These are phyloP conservation scores for Aelia acuminata DNA, from an alignment of 2,888 invertebrate species.

Conservation along the genomic window DNA sequence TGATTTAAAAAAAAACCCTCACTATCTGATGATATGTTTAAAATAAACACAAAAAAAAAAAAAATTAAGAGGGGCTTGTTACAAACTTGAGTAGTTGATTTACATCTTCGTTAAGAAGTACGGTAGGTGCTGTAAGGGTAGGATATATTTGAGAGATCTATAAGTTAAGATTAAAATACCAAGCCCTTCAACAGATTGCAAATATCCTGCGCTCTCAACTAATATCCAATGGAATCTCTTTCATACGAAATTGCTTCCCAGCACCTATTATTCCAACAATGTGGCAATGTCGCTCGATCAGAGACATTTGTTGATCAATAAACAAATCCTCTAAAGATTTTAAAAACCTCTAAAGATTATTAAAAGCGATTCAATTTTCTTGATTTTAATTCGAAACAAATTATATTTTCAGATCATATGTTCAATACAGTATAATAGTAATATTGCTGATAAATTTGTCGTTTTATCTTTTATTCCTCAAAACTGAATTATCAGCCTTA, in stretches of 20 bases:
- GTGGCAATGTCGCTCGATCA: not conserved
- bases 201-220: not conserved
- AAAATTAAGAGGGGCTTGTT: not conserved
- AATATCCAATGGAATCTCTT: constrained; percentile 8
- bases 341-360: too few species aligned
- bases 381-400: too few species aligned
- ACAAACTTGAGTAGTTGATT: not conserved
- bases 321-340: too few species aligned
- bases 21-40: not conserved
- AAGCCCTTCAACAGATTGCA: not conserved
- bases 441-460: too few species aligned
- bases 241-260: not conserved
- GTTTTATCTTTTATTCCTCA: too few species aligned
- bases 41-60: not conserved
- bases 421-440: too few species aligned
- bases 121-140: not conserved
- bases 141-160: not conserved
- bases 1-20: too few species aligned
- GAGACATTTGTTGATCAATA: not conserved
- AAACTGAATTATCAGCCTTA: too few species aligned
- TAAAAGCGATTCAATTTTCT: too few species aligned
- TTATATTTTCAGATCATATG: too few species aligned
- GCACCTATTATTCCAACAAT: not conserved
- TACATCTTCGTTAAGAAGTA: not conserved
- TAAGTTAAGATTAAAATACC: not conserved